phyloP scores from a whole-genome alignment of 2,797 vertebrate genomes.

The Periparus ater region DNA sequence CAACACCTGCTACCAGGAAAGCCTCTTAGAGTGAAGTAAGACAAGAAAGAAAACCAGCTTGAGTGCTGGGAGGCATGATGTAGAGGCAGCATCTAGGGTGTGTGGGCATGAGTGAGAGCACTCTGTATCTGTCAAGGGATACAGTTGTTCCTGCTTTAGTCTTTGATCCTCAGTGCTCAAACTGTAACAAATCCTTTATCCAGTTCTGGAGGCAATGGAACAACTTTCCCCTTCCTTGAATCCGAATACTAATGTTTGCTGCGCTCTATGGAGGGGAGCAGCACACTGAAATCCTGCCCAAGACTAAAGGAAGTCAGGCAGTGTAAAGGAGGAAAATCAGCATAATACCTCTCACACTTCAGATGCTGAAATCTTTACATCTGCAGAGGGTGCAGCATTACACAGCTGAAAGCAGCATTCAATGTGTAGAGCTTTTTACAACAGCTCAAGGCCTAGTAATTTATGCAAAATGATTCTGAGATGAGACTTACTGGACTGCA shows the following conservation, averaged over 20 bases:
- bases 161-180: not conserved
- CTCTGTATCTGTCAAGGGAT: not conserved
- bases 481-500: not conserved
- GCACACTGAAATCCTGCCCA: not conserved
- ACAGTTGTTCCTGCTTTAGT: not conserved
- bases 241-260: not conserved
- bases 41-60: not conserved
- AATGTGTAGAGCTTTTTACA: not conserved
- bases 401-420: rapidly evolving
- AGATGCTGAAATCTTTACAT: not conserved
- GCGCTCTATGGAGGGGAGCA: not conserved
- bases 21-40: not conserved
- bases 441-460: not conserved
- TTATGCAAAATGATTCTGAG: not conserved
- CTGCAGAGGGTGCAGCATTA: not conserved
- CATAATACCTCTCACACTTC: not conserved
- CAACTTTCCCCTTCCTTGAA: not conserved
- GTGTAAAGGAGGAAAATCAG: not conserved
- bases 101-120: not conserved
- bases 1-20: not conserved
- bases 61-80: not conserved
- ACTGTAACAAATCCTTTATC: not conserved
- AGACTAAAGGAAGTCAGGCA: not conserved
- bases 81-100: not conserved
- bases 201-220: not conserved